Evolutionary conservation across 2,888 invertebrate genomes (phyloP).

Genomic region (Phania funesta): DNA sequence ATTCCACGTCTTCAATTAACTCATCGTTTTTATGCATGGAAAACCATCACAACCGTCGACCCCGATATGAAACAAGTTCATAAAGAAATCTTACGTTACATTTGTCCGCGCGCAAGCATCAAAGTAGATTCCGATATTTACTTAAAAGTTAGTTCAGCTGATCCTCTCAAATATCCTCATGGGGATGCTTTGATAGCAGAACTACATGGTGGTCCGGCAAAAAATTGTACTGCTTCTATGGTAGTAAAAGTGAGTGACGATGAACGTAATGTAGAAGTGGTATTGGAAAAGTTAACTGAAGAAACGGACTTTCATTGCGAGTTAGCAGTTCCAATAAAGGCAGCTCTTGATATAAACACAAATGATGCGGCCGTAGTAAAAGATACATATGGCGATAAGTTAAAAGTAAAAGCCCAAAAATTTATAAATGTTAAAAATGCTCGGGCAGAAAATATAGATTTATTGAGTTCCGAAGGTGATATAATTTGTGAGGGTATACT

Average conservation of each 20-base stretch:
- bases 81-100: slow-evolving; percentile 73
- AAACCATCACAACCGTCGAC: neutral
- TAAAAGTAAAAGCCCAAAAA: slow-evolving; percentile 71
- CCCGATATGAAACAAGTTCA: slow-evolving; percentile 70
- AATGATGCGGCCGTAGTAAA: slow-evolving; percentile 71
- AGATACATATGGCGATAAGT: slow-evolving; percentile 73
- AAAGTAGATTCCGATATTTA: slow-evolving; percentile 73
- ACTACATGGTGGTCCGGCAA: slow-evolving; percentile 70
- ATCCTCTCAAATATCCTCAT: slow-evolving; percentile 72
- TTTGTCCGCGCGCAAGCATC: slow-evolving; percentile 72
- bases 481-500: slow-evolving; percentile 75
- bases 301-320: slow-evolving; percentile 69
- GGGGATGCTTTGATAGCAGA: slow-evolving; percentile 74
- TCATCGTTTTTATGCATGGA: slow-evolving; percentile 53
- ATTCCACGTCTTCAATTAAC: slow-evolving; percentile 1
- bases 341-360: slow-evolving; percentile 73
- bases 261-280: slow-evolving; percentile 70
- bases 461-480: slow-evolving; percentile 74
- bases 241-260: slow-evolving; percentile 70
- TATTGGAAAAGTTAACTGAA: slow-evolving; percentile 65
- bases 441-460: slow-evolving; percentile 72
- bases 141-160: slow-evolving; percentile 71
- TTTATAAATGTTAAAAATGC: slow-evolving; percentile 75
- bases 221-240: slow-evolving; percentile 71
- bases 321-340: slow-evolving; percentile 76